Base-by-base conservation (phyloP, 2,113 vertebrate genomes). In the Hystrix brachyura region DNA sequence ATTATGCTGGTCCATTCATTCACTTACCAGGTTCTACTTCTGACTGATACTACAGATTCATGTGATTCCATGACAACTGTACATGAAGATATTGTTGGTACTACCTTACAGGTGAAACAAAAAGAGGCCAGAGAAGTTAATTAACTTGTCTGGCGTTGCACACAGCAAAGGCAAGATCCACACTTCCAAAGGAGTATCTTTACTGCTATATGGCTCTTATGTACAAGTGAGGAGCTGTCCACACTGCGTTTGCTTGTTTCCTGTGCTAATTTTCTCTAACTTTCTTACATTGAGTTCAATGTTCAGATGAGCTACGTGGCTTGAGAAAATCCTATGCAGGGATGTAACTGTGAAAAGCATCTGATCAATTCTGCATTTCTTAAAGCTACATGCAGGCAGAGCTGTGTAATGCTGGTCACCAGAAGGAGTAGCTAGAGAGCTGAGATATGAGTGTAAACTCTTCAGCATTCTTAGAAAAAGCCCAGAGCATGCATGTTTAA, bases 111-210 rank as follows among this genome's bases (percentile, higher is more conserved):
- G 92, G 53, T 51, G 62, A 93, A 94, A 51, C 76, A 53, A 76
- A 46, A 87, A 84, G 59, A 97, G 38, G 17, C 11, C 53, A 82
- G 69, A 96, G 59, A 95, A 87, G 43, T 65, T 53, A 90, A 81
- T 8, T 60, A 72, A 78, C 43, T 83, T 92, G 74, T 4, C 34
- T 46, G n/a, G 43, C 51, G 13, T 48, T 59, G 64, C 59, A 57
- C 5, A 88, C 43, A 29, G 59, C 12, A 79, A 43, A 43, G 32
- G 65, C 69, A 4, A 46, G 91, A 86, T 21, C 34, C 29, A 53
- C 1, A 34, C 0, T 48, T 87, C 62, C 32, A 57, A 81, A 48
- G 53, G 60, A 81, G 13, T 25, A 23, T 14, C 59, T 55, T 91
- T 86, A 53, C 60, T 19, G 27, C 17, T 34, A 29, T n/a, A 21